Evolutionary conservation across 2,113 vertebrate species (phyloP).

Genomic region (Carlito syrichta): DNA sequence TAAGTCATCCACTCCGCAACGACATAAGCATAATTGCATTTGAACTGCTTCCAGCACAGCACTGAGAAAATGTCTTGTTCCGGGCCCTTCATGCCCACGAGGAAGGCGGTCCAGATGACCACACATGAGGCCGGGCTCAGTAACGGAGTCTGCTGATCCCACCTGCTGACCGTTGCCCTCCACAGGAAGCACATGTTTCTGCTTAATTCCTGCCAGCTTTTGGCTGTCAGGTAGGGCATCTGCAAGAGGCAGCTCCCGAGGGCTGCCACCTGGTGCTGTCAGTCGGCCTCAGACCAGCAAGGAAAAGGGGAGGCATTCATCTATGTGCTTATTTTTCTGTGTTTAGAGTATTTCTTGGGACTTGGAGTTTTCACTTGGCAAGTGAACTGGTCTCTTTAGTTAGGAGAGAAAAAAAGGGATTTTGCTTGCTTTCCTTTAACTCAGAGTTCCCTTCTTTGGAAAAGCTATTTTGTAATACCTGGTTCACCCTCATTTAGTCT

Average conservation of each 20-base stretch:
- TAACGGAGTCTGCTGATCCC: conserved; percentile 47
- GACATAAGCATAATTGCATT: conserved; percentile 53
- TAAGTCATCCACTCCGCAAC: conserved; percentile 59
- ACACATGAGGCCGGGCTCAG: conserved; percentile 57
- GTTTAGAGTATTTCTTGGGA: conserved; percentile 68
- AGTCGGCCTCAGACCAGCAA: conserved; percentile 32
- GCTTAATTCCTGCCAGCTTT: conserved; percentile 61
- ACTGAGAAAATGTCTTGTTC: conserved; percentile 60
- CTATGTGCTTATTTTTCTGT: conserved; percentile 65
- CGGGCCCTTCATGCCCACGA: neutral
- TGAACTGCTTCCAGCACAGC: conserved; percentile 56
- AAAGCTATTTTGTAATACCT: conserved; percentile 56
- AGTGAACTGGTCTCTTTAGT: conserved; percentile 60
- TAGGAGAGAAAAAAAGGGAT: neutral
- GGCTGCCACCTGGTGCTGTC: conserved; percentile 72
- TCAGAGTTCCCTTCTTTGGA: conserved; percentile 53
- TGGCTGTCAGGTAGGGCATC: conserved; percentile 68
- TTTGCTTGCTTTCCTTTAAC: conserved; percentile 55
- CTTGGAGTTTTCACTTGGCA: conserved; percentile 62
- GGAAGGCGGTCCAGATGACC: conserved; percentile 56
- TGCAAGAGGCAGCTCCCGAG: conserved; percentile 59
- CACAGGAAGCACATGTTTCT: conserved; percentile 72
- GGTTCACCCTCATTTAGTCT: conserved; percentile 41
- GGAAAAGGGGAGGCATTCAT: conserved; percentile 67
- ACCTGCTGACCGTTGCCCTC: conserved; percentile 74